phyloP scores from a whole-genome alignment of 2,888 invertebrate genomes.

The Cancer borealis region DNA sequence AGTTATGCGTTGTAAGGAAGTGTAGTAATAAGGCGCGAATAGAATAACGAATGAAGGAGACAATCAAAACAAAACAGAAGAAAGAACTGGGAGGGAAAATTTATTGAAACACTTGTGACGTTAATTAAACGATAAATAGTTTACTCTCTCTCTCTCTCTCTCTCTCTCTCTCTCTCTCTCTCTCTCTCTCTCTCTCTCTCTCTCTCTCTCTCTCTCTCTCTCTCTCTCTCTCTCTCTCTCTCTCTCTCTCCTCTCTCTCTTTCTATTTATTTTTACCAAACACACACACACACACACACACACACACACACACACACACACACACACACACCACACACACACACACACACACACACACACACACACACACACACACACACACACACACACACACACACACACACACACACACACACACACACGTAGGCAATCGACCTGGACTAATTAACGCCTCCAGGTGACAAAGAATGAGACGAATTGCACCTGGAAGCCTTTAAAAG shows the following conservation, averaged over 20 bases:
- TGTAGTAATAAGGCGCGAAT: not conserved
- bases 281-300: too few species aligned
- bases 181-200: conserved; percentile 1
- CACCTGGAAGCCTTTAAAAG: not conserved
- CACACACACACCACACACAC: too few species aligned
- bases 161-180: not conserved
- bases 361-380: too few species aligned
- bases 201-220: not conserved
- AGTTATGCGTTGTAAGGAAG: not conserved
- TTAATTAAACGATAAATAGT: not conserved
- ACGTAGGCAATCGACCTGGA: not conserved
- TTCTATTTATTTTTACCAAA: too few species aligned
- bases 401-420: conserved; percentile 23
- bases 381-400: conserved; percentile 36
- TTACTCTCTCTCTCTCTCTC: not conserved
- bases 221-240: too few species aligned
- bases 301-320: too few species aligned
- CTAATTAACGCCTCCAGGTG: conserved; percentile 4
- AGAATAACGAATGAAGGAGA: not conserved
- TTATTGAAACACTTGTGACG: not conserved
- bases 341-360: too few species aligned
- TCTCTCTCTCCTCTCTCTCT: too few species aligned
- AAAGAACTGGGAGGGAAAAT: not conserved
- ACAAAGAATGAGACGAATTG: not conserved
- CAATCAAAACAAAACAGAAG: not conserved